phyloP scores from a whole-genome alignment of 2,888 invertebrate species.

The Caenorhabditis zanzibari region DNA sequence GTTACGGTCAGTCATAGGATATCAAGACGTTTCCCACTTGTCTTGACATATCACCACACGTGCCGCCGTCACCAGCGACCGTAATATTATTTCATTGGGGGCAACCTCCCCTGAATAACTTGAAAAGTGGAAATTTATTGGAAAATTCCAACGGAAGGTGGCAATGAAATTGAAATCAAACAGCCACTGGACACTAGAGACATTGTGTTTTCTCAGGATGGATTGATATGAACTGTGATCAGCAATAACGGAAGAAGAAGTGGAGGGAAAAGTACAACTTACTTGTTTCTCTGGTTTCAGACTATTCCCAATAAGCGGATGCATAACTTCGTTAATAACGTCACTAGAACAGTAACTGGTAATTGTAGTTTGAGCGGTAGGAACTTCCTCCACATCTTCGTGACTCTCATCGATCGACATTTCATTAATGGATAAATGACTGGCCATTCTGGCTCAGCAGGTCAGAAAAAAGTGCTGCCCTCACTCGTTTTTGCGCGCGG shows the following conservation, averaged over 20 bases:
- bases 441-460: constrained; percentile 7
- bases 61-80: constrained; percentile 34
- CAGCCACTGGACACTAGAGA: constrained; percentile 1
- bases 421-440: constrained; percentile 26
- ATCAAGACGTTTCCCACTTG: constrained; percentile 41
- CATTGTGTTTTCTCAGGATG: neutral
- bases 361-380: constrained; percentile 60
- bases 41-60: constrained; percentile 35
- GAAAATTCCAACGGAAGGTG: constrained; percentile 45
- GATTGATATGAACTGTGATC: constrained; percentile 35
- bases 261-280: constrained; percentile 17
- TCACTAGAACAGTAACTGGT: constrained; percentile 59
- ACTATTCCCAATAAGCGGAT: constrained; percentile 46
- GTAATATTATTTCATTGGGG: constrained; percentile 33
- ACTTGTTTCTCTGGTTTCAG: constrained; percentile 31
- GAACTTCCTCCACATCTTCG: constrained; percentile 40
- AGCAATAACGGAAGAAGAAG: too few species aligned
- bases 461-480: constrained; percentile 37
- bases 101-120: constrained; percentile 20
- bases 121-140: constrained; percentile 36
- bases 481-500: neutral
- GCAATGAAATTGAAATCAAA: constrained; percentile 42
- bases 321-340: constrained; percentile 55
- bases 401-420: constrained; percentile 54
- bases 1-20: constrained; percentile 52